Conservation (phyloP, 1,140 invertebrate genomes). For the Achroia grisella region DNA sequence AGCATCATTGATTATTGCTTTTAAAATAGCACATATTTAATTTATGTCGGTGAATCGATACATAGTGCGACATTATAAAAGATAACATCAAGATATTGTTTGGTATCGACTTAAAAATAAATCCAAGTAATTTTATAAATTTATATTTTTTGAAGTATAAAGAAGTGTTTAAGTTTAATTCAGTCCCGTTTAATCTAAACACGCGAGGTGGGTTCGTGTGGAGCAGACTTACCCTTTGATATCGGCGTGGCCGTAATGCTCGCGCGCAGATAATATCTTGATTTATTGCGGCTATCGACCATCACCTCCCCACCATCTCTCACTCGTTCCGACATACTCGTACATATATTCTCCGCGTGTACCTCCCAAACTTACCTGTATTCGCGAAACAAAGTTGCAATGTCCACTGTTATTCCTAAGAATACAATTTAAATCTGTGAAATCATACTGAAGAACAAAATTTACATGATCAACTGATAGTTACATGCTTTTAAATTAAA, state of each 20-base stretch:
- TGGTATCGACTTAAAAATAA: not conserved
- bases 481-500: too few relatives aligned
- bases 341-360: not conserved
- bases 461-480: too few relatives aligned
- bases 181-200: not conserved
- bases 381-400: slow-evolving; percentile 7
- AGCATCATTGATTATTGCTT: slow-evolving; percentile 57
- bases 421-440: not conserved
- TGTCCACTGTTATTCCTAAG: slow-evolving; percentile 1
- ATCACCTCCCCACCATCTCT: slow-evolving; percentile 17
- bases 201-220: slow-evolving; percentile 3
- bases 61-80: not conserved
- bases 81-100: slow-evolving; percentile 5
- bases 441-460: too few relatives aligned
- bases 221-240: slow-evolving; percentile 40
- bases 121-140: too few relatives aligned
- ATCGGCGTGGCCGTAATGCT: slow-evolving; percentile 40
- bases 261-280: slow-evolving; percentile 58
- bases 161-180: not conserved
- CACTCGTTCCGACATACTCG: slow-evolving; percentile 6
- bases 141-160: too few relatives aligned
- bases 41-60: slow-evolving; percentile 14
- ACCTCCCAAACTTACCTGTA: slow-evolving; percentile 24
- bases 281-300: slow-evolving; percentile 60
- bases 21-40: slow-evolving; percentile 33